phyloP scores from a whole-genome alignment of 1,140 invertebrate species.

The Achroia grisella region DNA sequence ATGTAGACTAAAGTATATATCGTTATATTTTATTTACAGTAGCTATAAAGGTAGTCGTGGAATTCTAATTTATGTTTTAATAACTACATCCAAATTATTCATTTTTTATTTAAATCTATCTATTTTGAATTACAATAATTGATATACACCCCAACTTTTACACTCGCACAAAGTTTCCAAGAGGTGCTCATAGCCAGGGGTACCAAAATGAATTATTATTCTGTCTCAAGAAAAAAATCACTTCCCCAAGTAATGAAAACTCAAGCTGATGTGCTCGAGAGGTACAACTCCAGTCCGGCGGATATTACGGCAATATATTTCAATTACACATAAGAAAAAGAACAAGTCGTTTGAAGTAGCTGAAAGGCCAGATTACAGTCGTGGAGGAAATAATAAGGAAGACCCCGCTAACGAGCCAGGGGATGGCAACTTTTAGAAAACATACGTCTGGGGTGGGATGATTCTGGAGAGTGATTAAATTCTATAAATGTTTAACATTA shows the following conservation, averaged over 20 bases:
- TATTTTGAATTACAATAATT: constrained; percentile 25
- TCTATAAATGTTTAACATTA: constrained; percentile 15
- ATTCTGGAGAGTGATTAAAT: constrained; percentile 31
- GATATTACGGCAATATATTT: constrained; percentile 73
- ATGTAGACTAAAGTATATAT: too few species aligned
- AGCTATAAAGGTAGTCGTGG: too few species aligned
- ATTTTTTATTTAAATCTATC: neutral
- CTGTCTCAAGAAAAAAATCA: constrained; percentile 65
- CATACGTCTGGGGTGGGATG: constrained; percentile 39
- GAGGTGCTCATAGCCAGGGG: constrained; percentile 29
- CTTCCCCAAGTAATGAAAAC: constrained; percentile 67
- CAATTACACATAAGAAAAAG: constrained; percentile 73
- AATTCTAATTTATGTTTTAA: too few species aligned
- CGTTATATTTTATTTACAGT: too few species aligned
- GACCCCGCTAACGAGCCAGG: constrained; percentile 50
- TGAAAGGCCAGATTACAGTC: constrained; percentile 66
- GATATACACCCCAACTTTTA: constrained; percentile 30
- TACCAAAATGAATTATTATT: constrained; percentile 67
- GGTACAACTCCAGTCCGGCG: constrained; percentile 55
- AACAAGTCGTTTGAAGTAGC: constrained; percentile 70
- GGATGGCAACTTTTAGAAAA: constrained; percentile 54
- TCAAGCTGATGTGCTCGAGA: constrained; percentile 60
- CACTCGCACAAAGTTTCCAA: constrained; percentile 39
- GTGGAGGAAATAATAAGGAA: constrained; percentile 63
- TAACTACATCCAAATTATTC: too few species aligned